Conservation (phyloP, 2,797 vertebrate genomes). For the Onychomys leucogaster region DNA sequence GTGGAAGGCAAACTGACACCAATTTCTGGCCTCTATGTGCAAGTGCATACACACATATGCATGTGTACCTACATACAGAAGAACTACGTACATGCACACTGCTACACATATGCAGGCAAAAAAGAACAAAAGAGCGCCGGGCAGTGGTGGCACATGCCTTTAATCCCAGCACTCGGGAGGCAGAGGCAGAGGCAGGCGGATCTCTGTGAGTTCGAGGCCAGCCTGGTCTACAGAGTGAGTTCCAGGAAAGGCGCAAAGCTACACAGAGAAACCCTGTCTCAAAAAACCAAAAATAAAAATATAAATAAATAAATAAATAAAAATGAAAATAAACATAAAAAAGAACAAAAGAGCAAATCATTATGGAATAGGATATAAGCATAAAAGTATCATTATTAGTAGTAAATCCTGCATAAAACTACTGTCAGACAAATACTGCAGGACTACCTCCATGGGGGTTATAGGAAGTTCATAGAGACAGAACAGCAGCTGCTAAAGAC, state of each 20-base stretch:
- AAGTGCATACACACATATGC: too few relatives aligned
- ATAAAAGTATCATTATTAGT: neutral
- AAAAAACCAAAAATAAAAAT: too few relatives aligned
- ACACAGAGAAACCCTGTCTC: too few relatives aligned
- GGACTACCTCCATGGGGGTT: neutral
- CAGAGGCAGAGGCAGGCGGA: too few relatives aligned
- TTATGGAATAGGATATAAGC: neutral
- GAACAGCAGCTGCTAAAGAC: neutral
- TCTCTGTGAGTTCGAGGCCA: too few relatives aligned
- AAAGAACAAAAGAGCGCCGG: neutral
- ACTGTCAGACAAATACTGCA: neutral
- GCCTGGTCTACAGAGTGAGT: too few relatives aligned
- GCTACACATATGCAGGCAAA: neutral
- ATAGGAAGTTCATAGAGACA: neutral
- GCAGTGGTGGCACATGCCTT: too few relatives aligned
- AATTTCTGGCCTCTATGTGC: neutral
- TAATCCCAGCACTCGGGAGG: too few relatives aligned
- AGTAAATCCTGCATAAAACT: neutral
- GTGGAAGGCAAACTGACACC: neutral
- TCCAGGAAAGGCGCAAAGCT: too few relatives aligned
- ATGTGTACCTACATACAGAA: neutral
- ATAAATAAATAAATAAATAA: too few relatives aligned
- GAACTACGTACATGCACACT: neutral
- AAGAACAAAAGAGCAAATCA: neutral
- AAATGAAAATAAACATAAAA: too few relatives aligned